phyloP scores from a whole-genome alignment of 2,888 invertebrate genomes.

The Dryocosmus kuriphilus region DNA sequence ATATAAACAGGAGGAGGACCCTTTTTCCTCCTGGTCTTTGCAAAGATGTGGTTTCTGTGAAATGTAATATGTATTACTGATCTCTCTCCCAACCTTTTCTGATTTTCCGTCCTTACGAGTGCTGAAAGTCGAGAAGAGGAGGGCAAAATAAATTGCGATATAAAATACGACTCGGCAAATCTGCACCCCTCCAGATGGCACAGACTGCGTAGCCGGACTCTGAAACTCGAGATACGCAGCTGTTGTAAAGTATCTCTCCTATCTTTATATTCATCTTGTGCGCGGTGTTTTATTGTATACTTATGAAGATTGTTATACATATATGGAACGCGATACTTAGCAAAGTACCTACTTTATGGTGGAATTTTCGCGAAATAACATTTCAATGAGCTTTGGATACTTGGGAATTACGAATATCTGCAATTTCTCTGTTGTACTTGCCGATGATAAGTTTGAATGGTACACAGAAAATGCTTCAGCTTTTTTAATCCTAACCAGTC shows the following conservation, averaged over 20 bases:
- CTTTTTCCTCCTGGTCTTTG: constrained; percentile 40
- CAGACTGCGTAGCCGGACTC: constrained; percentile 38
- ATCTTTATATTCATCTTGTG: constrained; percentile 2
- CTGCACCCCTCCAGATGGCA: background rate
- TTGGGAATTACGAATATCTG: no score
- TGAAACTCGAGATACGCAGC: constrained; percentile 42
- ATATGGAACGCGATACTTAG: background rate
- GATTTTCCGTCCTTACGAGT: background rate
- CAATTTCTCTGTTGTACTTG: no score
- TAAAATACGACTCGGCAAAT: constrained; percentile 53
- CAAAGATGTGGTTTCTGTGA: constrained; percentile 7
- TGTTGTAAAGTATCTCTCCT: constrained; percentile 13
- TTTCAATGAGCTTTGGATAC: background rate
- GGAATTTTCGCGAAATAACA: background rate
- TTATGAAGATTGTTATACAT: background rate
- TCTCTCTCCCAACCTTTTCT: background rate
- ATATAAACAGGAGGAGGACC: background rate
- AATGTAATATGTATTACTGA: constrained; percentile 59
- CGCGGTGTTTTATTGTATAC: background rate
- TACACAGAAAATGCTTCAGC: no score
- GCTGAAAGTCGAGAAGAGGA: constrained; percentile 24
- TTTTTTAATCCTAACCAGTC: no score
- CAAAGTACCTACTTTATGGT: background rate
- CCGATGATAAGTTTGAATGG: no score
- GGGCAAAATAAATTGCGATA: constrained; percentile 59